Base-by-base conservation (phyloP, 2,797 vertebrate genomes). In the Geotrypetes seraphini region DNA sequence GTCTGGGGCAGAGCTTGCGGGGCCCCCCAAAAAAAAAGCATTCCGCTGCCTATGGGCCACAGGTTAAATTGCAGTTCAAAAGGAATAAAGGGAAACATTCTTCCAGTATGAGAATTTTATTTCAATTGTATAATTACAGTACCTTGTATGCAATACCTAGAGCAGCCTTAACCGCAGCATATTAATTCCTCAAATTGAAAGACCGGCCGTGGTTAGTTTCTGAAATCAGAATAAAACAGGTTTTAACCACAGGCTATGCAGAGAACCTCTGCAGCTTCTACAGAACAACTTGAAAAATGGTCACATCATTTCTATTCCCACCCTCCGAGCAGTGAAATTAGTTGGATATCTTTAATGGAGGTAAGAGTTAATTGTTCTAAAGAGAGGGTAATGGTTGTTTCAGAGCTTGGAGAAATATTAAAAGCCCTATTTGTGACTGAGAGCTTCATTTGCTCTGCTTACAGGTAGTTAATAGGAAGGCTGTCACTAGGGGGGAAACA, bases 111-210 rank as follows among this genome's bases (percentile, higher is more conserved):
- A n/a, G n/a, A 64, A 43, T 59, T 63, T 50, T 5, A 41, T 71
- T 74, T 74, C 66, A 55, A 57, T 61, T 32, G 71, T 73, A 50
- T 66, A 73, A 77, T 82, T 78, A n/a, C n/a, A n/a, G n/a, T n/a
- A 78, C 64, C 75, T 74, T 17, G 1, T 62, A 53, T n/a, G n/a
- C 53, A 51, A 37, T 55, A 58, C 28, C 57, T 40, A 53, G 55
- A 69, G 66, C 73, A 73, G 70, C 71, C 74, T 53, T 39, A 57
- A 60, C 31, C 66, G 42, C 33, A 51, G 31, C 51, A 30, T 62
- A 69, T 80, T 76, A 77, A 72, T 73, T 71, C 73, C 40, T 73
- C 44, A 65, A 43, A 31, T n/a, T 40, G 45, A 53, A 48, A 68
- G 46, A 43, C 47, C 47, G 63, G 57, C 23, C 43, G 43, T 37